These are phyloP conservation scores for Eupleurogrammus muticus DNA, from an alignment of 2,797 vertebrate species.

Conservation along the genomic window DNA sequence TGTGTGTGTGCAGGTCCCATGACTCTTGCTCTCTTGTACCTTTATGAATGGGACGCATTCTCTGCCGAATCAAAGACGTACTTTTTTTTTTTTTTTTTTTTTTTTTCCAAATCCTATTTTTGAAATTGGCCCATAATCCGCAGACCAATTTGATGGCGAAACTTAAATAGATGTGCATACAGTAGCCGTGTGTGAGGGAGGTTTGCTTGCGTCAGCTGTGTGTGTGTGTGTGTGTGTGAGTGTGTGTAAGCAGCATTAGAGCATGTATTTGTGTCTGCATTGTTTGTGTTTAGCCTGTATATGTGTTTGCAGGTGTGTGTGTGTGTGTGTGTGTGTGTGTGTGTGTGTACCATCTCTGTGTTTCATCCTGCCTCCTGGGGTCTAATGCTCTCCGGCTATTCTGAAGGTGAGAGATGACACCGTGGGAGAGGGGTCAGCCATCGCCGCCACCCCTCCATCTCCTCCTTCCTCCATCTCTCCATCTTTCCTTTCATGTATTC, in stretches of 20 bases:
- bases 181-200: constrained; percentile 7
- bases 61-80: constrained; percentile 47
- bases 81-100: no score
- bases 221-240: constrained; percentile 21
- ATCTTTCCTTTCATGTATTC: constrained; percentile 79
- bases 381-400: constrained; percentile 65
- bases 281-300: constrained; percentile 48
- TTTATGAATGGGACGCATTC: constrained; percentile 70
- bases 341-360: constrained; percentile 51
- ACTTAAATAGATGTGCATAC: constrained; percentile 46
- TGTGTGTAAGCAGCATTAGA: constrained; percentile 32
- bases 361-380: constrained; percentile 76
- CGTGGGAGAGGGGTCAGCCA: constrained; percentile 85
- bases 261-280: constrained; percentile 44
- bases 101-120: constrained; percentile 67
- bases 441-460: constrained; percentile 79
- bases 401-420: constrained; percentile 89
- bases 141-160: constrained; percentile 51
- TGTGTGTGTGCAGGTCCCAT: constrained; percentile 40
- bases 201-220: constrained; percentile 19
- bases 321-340: no score
- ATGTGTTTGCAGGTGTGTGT: no score
- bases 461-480: constrained; percentile 62
- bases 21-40: constrained; percentile 53
- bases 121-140: constrained; percentile 52